phyloP scores from a whole-genome alignment of 92 coral and sea anemone species.

The Umimayanthus kanabou region DNA sequence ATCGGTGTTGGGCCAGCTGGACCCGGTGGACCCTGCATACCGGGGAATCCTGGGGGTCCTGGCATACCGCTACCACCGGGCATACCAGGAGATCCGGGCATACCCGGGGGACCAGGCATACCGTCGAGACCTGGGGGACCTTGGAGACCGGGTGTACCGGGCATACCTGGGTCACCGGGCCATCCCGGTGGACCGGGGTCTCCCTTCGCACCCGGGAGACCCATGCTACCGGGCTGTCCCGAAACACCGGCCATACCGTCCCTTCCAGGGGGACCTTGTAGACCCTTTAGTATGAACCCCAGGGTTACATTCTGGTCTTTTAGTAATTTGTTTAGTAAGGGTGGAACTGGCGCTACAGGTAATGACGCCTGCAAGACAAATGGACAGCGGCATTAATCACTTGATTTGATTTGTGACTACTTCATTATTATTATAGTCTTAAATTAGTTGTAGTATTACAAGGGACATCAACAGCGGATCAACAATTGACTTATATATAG shows the following conservation, averaged over 20 bases:
- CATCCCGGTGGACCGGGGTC: conserved; percentile 94
- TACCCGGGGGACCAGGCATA: conserved; percentile 98
- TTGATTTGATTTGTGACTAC: neutral
- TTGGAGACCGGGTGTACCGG: conserved; percentile 95
- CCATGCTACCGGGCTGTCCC: conserved; percentile 93
- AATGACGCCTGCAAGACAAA: conserved; percentile 81
- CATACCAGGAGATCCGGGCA: conserved; percentile 97
- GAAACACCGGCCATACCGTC: conserved; percentile 98
- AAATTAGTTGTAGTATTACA: neutral
- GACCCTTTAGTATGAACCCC: conserved; percentile 99
- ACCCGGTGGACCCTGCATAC: conserved; percentile 94
- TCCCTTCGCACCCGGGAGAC: conserved; percentile 93
- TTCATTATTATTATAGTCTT: neutral
- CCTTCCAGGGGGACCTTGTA: conserved; percentile 99
- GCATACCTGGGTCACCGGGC: conserved; percentile 95
- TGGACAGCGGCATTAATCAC: neutral
- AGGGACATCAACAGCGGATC: neutral
- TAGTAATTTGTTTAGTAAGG: conserved; percentile 94
- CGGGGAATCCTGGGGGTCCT: conserved; percentile 93
- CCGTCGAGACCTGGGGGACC: conserved; percentile 99
- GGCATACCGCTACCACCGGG: conserved; percentile 99
- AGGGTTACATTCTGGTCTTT: conserved; percentile 99
- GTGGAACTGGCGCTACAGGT: conserved; percentile 98
- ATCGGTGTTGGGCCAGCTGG: conserved; percentile 97
- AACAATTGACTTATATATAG: no score